These are phyloP conservation scores for Tetragnatha versicolor DNA, from an alignment of 1,140 invertebrate species.

Conservation along the genomic window DNA sequence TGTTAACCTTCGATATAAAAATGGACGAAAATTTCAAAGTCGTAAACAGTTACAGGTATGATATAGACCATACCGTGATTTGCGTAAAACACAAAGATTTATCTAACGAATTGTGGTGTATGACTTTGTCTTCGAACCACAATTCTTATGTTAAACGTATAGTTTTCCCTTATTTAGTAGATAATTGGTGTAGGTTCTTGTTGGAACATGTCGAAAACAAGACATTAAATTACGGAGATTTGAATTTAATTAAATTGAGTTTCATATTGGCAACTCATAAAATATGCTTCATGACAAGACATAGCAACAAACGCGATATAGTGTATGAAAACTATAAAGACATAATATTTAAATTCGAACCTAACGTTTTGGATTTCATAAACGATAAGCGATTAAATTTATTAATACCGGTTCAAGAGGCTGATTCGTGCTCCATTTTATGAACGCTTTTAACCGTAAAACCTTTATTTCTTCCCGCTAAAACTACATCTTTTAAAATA, in stretches of 20 bases:
- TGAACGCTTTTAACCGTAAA: too few relatives aligned
- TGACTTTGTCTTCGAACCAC: neutral
- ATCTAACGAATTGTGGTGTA: conserved; percentile 1
- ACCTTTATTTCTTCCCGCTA: too few relatives aligned
- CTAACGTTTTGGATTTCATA: neutral
- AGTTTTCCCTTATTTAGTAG: neutral
- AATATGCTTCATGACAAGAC: conserved; percentile 3
- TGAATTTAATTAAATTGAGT: neutral
- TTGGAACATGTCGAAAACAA: neutral
- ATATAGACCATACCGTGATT: neutral
- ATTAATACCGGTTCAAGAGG: neutral
- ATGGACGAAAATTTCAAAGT: neutral
- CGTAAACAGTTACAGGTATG: neutral
- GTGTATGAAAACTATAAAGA: conserved; percentile 17
- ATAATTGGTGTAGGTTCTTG: neutral
- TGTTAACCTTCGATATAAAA: neutral
- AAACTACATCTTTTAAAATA: too few relatives aligned
- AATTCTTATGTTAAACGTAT: neutral
- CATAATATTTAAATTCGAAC: conserved; percentile 3
- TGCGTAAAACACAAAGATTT: conserved; percentile 4
- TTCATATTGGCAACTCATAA: conserved; percentile 15
- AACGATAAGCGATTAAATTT: conserved; percentile 9
- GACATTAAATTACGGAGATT: neutral
- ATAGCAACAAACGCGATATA: conserved; percentile 1
- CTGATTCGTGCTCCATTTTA: too few relatives aligned